phyloP scores from a whole-genome alignment of 2,797 vertebrate genomes.

The Brotula barbata region DNA sequence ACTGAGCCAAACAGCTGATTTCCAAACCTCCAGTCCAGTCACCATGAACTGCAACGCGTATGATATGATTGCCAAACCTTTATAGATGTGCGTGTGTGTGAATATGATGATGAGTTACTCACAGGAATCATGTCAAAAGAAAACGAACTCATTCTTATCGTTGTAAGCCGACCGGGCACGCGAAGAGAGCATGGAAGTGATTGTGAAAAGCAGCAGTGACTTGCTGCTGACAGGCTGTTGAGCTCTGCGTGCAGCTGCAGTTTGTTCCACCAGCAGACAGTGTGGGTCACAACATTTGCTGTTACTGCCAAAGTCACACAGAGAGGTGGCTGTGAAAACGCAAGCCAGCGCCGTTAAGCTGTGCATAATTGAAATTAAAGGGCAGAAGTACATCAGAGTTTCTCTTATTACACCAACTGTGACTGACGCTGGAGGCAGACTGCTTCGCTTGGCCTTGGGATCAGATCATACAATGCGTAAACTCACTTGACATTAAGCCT shows the following conservation, averaged over 20 bases:
- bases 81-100: constrained; percentile 23
- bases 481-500: constrained; percentile 46
- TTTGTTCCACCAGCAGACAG: constrained; percentile 60
- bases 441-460: constrained; percentile 14
- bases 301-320: constrained; percentile 62
- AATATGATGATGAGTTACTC: constrained; percentile 21
- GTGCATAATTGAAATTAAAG: constrained; percentile 71
- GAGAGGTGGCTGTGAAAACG: constrained; percentile 66
- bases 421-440: constrained; percentile 41
- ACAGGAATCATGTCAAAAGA: constrained; percentile 9
- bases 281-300: constrained; percentile 71
- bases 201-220: constrained; percentile 49
- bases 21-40: too few species aligned
- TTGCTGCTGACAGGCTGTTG: constrained; percentile 48
- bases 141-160: constrained; percentile 33
- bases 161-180: constrained; percentile 23
- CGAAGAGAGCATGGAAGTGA: constrained; percentile 46
- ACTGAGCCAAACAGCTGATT: too few species aligned
- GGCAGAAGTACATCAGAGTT: constrained; percentile 59
- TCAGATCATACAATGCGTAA: constrained; percentile 27
- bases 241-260: constrained; percentile 44
- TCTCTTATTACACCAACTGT: constrained; percentile 55
- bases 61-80: background rate
- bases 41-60: too few species aligned
- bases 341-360: constrained; percentile 61